Evolutionary conservation across 2,888 invertebrate species (phyloP), one percentile per base, ranked within the genome.

Genomic region (Agrypnus murinus): DNA sequence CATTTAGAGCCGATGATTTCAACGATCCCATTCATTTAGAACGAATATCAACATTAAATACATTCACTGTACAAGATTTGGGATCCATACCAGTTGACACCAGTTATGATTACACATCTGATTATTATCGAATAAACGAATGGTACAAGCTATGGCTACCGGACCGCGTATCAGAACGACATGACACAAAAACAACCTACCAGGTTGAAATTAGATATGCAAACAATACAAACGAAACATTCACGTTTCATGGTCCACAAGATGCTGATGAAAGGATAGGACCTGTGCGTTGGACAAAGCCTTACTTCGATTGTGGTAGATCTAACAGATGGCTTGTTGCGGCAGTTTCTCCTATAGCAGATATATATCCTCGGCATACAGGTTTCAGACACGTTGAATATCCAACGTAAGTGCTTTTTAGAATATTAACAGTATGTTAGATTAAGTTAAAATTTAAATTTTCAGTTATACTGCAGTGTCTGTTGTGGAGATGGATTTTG

Each of bases 251-350:
- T 74, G 97, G 97, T 50, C 97, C 97, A 7, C 95, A 93, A 53
- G 96, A 95, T 43, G 94, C 95, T 75, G 96, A 96, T 85, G 97
- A 97, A 88, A 89, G 89, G 79, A 95, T 94, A 1, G 96, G 98
- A 0, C 98, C 98, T 10, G 95, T 99, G 0, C 93, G 95, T 83
- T 98, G 95, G 92, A 97, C 96, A 0, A 89, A 93, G 68, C 98
- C 98, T 0, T 99, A 98, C 84, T 99, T 96, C 84, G 98, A 99
- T 87, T 99, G 98, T 84, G 96, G 95, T 4, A 88, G 97, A 74
- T 93, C 97, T 0, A 97, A 98, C 86, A 94, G 97, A 82, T 99
- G 99, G 99, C 87, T 98, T 36, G 93, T 98, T 7, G 95, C 93
- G 19, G 98, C 97, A 0, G 95, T 97, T 1, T 94, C 96, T 17